Evolutionary conservation across 2,888 invertebrate genomes (phyloP), one percentile per base, ranked within the genome.

Genomic region (Habroteleia sp.): DNA sequence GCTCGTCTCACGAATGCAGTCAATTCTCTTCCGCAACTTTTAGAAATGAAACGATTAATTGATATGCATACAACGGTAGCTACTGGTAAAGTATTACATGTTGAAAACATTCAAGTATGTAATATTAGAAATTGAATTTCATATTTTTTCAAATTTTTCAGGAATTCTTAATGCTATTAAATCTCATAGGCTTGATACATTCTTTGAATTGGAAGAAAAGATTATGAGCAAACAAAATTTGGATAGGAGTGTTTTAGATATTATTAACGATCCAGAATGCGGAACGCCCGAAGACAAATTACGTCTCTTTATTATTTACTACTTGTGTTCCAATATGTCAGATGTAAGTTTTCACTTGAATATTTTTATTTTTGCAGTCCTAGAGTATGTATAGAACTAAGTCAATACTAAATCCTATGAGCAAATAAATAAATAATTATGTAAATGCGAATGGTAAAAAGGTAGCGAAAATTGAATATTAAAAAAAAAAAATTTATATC

Each of bases 31-130:
- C 99, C 99, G 0, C 98, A 98, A 85, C 91, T 99, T 16, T 92
- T 99, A 89, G 99, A 99, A 89, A 97, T 96, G 91, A 99, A 99
- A 88, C 91, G 98, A 29, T 91, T 99, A 7, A 97, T 99, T 81
- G 99, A 99, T 86, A 97, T 98, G 96, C 99, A 99, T 87, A 99
- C 98, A 14, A 98, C 97, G 78, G 95, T 99, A 76, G 99, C 99
- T 1, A 99, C 99, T 89, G 93, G 94, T 93, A 86, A 27, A 27
- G 7, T 27, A 27, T 27, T 27, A 27, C 7, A 27, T 27, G n/a
- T 27, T n/a, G n/a, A n/a, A n/a, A n/a, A n/a, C n/a, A n/a, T 20
- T 20, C 20, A 20, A 5, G 20, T 20, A 20, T n/a, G 5, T 20
- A 20, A 20, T 20, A 20, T 3, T 20, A 20, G 5, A 20, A 20